Conservation (phyloP, 2,888 invertebrate species). For the Pseudococcus longispinus region DNA sequence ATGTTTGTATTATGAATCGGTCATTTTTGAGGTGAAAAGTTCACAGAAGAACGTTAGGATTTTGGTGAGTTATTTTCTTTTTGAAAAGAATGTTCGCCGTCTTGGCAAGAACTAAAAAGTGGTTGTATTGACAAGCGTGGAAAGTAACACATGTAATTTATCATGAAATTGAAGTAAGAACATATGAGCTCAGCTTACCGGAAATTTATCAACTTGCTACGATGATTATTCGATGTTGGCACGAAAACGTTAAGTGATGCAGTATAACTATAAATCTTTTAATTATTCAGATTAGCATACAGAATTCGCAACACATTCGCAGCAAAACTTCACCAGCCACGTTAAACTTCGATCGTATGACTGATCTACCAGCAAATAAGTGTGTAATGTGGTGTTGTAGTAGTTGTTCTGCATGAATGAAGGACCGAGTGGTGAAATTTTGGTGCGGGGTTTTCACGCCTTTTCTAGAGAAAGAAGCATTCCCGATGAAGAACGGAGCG, state of each 20-base stretch:
- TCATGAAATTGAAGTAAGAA: background rate
- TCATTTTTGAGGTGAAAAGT: background rate
- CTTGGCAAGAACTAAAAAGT: background rate
- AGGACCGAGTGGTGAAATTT: too few relatives aligned
- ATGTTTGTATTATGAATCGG: background rate
- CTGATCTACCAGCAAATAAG: background rate
- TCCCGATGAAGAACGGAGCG: background rate
- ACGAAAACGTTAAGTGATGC: background rate
- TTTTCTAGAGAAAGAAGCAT: too few relatives aligned
- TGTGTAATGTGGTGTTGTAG: background rate
- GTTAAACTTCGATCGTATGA: background rate
- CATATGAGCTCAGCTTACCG: background rate
- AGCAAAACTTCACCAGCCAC: constrained; percentile 15
- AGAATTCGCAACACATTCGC: background rate
- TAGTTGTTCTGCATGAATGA: background rate
- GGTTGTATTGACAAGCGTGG: background rate
- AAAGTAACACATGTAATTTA: constrained; percentile 8
- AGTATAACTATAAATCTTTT: background rate
- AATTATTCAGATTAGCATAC: background rate
- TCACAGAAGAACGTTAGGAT: background rate
- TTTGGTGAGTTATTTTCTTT: background rate
- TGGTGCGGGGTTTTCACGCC: too few relatives aligned
- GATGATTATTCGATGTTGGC: background rate
- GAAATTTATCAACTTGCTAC: background rate
- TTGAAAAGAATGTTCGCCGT: background rate